A percentile compares a stretch with the other conserved stretches of the same genome.
Conservation (phyloP, 2,113 vertebrate genomes). For the Eurypyga helias region DNA sequence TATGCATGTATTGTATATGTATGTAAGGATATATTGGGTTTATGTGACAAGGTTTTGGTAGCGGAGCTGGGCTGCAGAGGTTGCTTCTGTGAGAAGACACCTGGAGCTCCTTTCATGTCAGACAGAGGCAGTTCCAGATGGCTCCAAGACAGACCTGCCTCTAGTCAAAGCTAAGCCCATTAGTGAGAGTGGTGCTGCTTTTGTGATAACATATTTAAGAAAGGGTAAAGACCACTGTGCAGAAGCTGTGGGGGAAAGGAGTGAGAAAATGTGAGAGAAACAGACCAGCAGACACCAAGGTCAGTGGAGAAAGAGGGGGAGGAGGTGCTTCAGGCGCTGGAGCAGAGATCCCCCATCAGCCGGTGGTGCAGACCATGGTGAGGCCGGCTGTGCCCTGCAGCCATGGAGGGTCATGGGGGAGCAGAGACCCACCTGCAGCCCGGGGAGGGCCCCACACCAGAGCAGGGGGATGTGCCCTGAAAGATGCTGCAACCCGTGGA, state of each 20-base stretch:
- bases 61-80: neutral
- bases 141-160: neutral
- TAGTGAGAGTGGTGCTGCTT: neutral
- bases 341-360: neutral
- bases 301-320: neutral
- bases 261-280: neutral
- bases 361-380: neutral
- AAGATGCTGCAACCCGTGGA: neutral
- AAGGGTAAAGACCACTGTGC: neutral
- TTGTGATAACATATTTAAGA: neutral
- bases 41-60: neutral
- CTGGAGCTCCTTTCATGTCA: neutral
- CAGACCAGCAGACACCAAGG: neutral
- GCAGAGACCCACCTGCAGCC: neutral
- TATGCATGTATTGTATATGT: too few species aligned
- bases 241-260: neutral
- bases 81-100: neutral
- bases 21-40: neutral
- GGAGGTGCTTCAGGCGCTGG: neutral
- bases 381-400: neutral
- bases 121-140: neutral
- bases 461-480: neutral
- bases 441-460: accelerated
- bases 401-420: neutral
- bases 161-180: neutral